Conservation (phyloP, 2,113 vertebrate species). For the Circaetus cinerascens region DNA sequence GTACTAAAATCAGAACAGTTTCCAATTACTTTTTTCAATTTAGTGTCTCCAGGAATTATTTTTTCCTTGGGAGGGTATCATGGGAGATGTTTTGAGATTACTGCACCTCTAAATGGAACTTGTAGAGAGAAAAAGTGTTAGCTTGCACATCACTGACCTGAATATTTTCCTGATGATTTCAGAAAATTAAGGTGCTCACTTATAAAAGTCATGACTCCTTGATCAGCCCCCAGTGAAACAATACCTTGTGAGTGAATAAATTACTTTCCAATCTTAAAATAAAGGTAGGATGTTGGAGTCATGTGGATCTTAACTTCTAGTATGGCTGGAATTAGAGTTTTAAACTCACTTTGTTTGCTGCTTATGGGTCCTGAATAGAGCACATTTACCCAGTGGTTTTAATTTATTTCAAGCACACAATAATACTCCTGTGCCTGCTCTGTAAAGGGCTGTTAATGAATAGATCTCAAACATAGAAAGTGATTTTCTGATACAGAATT, state of each 20-base stretch:
- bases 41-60: not conserved
- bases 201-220: not conserved
- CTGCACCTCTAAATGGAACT: conserved; percentile 32
- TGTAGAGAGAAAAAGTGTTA: not conserved
- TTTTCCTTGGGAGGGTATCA: not conserved
- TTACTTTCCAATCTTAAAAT: conserved; percentile 54
- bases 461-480: not conserved
- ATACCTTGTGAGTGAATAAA: conserved; percentile 20
- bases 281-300: conserved; percentile 26
- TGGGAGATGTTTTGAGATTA: not conserved
- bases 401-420: not conserved
- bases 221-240: not conserved
- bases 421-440: not conserved
- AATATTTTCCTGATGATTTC: conserved; percentile 13
- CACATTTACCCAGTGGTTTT: not conserved
- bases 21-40: not conserved
- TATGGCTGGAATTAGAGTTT: not conserved
- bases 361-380: not conserved
- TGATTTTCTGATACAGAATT: not conserved
- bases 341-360: not conserved
- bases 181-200: conserved; percentile 7
- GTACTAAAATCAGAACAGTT: not conserved
- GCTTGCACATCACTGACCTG: conserved; percentile 38
- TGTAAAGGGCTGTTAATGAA: not conserved
- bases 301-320: not conserved